Evolutionary conservation across 1,140 invertebrate species (phyloP).

Genomic region (Tetragonula clypearis): DNA sequence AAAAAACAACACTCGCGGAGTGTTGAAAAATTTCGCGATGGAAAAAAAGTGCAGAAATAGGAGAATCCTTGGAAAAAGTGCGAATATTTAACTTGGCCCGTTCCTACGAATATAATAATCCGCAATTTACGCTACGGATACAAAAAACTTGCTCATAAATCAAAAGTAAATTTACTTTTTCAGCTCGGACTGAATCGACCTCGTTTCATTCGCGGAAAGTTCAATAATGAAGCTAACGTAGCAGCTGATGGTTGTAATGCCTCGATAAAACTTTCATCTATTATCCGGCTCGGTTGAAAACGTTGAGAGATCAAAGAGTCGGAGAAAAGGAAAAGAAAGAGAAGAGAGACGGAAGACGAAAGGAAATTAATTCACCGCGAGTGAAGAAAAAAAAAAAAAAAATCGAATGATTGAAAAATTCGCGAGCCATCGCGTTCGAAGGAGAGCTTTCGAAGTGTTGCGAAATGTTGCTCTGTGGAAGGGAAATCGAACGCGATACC

Average conservation of each 20-base stretch:
- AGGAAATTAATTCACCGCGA: not conserved
- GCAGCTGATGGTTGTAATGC: not conserved
- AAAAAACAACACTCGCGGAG: not conserved
- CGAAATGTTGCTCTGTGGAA: not conserved
- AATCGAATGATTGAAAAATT: not conserved
- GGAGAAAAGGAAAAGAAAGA: not conserved
- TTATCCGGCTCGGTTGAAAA: not conserved
- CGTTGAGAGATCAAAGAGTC: not conserved
- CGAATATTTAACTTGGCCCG: not conserved
- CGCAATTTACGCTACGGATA: not conserved
- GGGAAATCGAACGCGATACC: not conserved
- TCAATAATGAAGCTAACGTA: constrained; percentile 2
- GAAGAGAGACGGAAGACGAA: not conserved
- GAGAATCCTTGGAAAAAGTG: not conserved
- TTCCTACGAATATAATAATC: not conserved
- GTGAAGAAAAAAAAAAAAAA: not conserved
- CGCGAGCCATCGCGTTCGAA: not conserved
- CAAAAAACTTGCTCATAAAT: not conserved
- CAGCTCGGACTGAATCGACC: not conserved
- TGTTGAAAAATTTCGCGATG: not conserved
- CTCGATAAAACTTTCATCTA: not conserved
- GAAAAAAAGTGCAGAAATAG: not conserved
- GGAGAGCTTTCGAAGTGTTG: no score
- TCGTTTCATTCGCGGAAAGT: not conserved
- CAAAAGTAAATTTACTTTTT: constrained; percentile 17